These are phyloP conservation scores for Biston stratarius DNA, from an alignment of 2,888 invertebrate species.

Conservation along the genomic window DNA sequence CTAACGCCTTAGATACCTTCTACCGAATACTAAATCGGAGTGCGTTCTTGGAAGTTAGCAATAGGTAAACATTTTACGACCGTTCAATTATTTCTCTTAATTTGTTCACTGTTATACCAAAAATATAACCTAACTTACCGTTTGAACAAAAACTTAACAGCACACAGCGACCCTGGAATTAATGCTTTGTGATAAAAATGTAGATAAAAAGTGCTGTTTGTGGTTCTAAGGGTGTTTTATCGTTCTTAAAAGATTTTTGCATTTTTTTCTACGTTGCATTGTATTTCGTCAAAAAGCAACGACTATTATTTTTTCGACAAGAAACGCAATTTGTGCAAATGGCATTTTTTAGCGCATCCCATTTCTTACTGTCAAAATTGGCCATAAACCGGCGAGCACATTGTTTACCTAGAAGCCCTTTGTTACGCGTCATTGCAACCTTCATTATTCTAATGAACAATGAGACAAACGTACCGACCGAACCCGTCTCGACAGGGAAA, in stretches of 20 bases:
- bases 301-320: constrained; percentile 59
- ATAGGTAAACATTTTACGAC: constrained; percentile 11
- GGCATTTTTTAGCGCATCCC: constrained; percentile 66
- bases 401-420: constrained; percentile 57
- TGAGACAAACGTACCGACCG: constrained; percentile 55
- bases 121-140: constrained; percentile 13
- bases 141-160: constrained; percentile 36
- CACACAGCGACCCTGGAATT: constrained; percentile 28
- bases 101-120: constrained; percentile 12
- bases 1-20: constrained; percentile 29
- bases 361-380: constrained; percentile 59
- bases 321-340: constrained; percentile 77
- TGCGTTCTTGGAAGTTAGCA: constrained; percentile 37
- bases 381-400: constrained; percentile 62
- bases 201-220: constrained; percentile 44
- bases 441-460: constrained; percentile 58
- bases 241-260: constrained; percentile 61
- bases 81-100: constrained; percentile 9
- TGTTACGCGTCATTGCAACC: constrained; percentile 49
- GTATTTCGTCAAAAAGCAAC: constrained; percentile 52
- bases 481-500: constrained; percentile 50
- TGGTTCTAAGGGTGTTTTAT: constrained; percentile 44
- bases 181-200: constrained; percentile 32
- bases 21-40: constrained; percentile 31
- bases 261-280: constrained; percentile 58